Evolutionary conservation across 2,113 vertebrate genomes (phyloP).

Genomic region (Eurystomus gularis): DNA sequence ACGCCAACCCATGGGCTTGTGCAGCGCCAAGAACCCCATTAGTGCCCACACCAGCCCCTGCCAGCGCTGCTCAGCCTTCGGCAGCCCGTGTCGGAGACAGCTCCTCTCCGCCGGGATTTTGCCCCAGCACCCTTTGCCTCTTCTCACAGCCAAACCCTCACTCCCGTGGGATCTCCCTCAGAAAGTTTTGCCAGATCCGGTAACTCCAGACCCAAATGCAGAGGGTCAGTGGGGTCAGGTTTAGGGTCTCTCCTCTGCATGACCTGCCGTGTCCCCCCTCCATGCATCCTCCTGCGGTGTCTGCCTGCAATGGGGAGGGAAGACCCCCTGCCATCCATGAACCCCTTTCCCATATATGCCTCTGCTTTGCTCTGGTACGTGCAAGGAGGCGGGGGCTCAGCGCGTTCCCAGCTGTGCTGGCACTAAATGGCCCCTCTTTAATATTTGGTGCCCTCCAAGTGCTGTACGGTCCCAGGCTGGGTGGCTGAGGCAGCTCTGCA

Average conservation of each 20-base stretch:
- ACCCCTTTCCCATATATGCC: not conserved
- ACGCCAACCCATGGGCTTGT: fast-evolving
- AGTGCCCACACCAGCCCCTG: not conserved
- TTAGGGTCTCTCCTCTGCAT: not conserved
- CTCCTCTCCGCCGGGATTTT: fast-evolving
- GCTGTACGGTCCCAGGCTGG: not conserved
- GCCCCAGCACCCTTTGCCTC: not conserved
- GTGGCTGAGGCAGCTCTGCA: not conserved
- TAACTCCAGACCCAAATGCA: fast-evolving
- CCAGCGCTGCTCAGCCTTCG: not conserved
- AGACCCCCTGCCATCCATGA: fast-evolving
- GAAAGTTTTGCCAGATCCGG: not conserved
- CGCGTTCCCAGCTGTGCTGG: not conserved
- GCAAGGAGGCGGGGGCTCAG: not conserved
- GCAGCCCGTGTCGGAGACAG: not conserved
- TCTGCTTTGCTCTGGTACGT: not conserved
- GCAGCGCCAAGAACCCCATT: not conserved
- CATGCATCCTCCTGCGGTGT: fast-evolving
- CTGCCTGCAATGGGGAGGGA: not conserved
- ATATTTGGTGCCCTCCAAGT: not conserved
- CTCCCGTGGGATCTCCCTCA: not conserved
- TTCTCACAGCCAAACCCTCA: not conserved
- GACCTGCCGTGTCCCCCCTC: not conserved
- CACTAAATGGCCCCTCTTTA: not conserved
- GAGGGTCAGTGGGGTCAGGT: fast-evolving